phyloP scores from a whole-genome alignment of 2,888 invertebrate genomes.

The Tenthredo distinguenda region DNA sequence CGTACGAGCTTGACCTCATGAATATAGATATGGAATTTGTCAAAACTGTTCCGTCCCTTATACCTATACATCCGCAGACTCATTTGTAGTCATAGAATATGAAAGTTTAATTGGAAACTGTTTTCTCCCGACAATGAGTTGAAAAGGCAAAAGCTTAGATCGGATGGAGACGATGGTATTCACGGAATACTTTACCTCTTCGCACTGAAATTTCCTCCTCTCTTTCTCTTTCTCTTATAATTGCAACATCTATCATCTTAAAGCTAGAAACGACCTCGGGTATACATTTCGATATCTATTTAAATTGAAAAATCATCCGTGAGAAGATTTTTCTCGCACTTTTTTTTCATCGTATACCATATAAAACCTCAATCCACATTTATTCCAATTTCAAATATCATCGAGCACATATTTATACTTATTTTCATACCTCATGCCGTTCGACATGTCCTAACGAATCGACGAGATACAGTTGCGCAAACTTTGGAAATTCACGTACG shows the following conservation, averaged over 20 bases:
- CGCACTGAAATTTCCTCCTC: background rate
- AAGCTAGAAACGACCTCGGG: background rate
- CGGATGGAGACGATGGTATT: constrained; percentile 19
- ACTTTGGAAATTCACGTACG: too few relatives aligned
- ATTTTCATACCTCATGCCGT: too few relatives aligned
- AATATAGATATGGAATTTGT: constrained; percentile 19
- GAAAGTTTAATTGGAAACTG: constrained; percentile 41
- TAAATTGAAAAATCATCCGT: background rate
- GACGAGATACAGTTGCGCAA: too few relatives aligned
- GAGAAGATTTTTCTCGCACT: background rate
- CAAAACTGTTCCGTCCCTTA: background rate
- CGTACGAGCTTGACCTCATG: background rate
- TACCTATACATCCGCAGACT: background rate
- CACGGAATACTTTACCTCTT: background rate
- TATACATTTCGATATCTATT: background rate
- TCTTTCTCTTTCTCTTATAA: background rate
- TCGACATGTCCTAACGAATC: too few relatives aligned
- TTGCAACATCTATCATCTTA: background rate
- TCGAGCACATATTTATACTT: too few relatives aligned
- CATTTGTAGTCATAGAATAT: constrained; percentile 39
- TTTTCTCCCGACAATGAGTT: constrained; percentile 31
- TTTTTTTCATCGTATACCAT: background rate
- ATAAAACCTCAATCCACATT: too few relatives aligned
- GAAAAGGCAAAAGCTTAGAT: background rate
- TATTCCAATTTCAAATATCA: too few relatives aligned